Evolutionary conservation across 2,888 invertebrate genomes (phyloP).

Genomic region (Chromoteleia sp.): DNA sequence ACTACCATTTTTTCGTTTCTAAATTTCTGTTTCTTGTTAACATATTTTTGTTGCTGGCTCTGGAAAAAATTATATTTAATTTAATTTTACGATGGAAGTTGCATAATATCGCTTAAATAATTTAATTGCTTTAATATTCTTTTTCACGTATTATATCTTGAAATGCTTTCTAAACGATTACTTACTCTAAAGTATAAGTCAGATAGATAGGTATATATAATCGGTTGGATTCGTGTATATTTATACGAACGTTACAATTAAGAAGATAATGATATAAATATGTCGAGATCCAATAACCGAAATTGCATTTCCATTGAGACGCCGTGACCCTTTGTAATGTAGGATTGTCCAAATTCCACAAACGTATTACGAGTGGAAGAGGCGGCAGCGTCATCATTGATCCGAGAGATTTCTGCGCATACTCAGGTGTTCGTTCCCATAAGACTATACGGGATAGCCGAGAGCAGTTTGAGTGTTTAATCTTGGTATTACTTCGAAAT

Average conservation of each 20-base stretch:
- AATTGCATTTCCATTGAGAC: conserved; percentile 7
- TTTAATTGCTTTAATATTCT: too few species aligned
- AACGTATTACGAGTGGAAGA: conserved; percentile 48
- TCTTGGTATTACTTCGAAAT: conserved; percentile 81
- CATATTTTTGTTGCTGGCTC: too few species aligned
- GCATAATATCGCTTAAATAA: too few species aligned
- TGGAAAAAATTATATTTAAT: too few species aligned
- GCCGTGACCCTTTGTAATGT: conserved; percentile 24
- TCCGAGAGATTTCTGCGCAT: conserved; percentile 72
- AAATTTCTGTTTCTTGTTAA: too few species aligned
- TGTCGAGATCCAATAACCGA: conserved; percentile 15
- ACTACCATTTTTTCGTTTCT: too few species aligned
- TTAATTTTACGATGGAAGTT: too few species aligned
- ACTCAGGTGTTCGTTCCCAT: conserved; percentile 82
- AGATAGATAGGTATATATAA: too few species aligned
- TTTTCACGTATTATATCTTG: too few species aligned
- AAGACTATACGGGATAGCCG: conserved; percentile 68
- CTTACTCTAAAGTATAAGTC: too few species aligned
- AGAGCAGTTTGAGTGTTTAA: conserved; percentile 77
- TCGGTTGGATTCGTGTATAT: too few species aligned
- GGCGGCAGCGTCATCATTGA: conserved; percentile 63
- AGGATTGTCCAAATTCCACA: conserved; percentile 56
- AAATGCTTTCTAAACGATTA: too few species aligned
- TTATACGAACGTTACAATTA: background rate
- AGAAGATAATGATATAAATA: conserved; percentile 10